Evolutionary conservation across 2,797 vertebrate genomes (phyloP).

Genomic region (Decapterus maruadsi): DNA sequence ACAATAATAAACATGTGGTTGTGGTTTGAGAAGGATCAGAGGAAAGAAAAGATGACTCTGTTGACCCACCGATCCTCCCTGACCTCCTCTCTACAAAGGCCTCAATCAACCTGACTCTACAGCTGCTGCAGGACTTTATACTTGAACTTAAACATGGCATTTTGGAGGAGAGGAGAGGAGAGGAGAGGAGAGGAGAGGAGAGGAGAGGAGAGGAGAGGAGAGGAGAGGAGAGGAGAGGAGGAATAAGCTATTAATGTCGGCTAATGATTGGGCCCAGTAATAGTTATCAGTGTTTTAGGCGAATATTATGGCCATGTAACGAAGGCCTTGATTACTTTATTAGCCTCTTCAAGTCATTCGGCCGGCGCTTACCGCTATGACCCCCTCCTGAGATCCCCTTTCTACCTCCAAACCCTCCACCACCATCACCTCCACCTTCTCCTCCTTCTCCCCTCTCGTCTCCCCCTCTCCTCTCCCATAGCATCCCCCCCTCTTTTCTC

Average conservation of each 20-base stretch:
- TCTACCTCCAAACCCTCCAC: constrained; percentile 63
- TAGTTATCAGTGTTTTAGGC: constrained; percentile 88
- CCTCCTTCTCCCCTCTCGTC: constrained; percentile 28
- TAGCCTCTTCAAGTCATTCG: constrained; percentile 87
- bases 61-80: neutral
- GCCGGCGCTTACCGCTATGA: constrained; percentile 83
- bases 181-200: neutral
- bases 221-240: constrained; percentile 38
- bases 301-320: constrained; percentile 88
- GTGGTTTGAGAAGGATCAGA: neutral
- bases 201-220: constrained; percentile 17
- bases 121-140: neutral
- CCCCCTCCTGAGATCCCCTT: constrained; percentile 78
- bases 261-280: constrained; percentile 84
- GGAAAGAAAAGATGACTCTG: neutral
- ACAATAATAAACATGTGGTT: neutral
- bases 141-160: neutral
- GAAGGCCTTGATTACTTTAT: constrained; percentile 88
- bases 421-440: constrained; percentile 61
- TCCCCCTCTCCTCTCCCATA: constrained; percentile 55
- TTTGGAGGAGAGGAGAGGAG: neutral
- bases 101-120: no score
- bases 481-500: constrained; percentile 59
- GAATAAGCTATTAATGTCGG: constrained; percentile 80
- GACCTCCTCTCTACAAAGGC: neutral